Base-by-base conservation (phyloP, 1,140 invertebrate genomes). In the Aphelinus certus region DNA sequence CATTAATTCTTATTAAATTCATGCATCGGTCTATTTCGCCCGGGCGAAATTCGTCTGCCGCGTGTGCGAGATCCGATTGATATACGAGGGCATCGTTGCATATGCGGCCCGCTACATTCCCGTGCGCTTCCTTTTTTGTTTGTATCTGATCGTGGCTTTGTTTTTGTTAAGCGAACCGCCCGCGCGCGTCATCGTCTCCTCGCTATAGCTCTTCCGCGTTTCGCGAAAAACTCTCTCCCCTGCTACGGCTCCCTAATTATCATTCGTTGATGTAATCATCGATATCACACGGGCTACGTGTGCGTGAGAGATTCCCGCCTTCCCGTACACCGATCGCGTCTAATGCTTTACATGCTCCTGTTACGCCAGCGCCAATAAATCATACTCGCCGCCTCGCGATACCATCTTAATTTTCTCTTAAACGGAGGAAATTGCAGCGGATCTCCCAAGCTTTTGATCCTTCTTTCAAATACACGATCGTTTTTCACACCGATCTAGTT, bases 21-120 rank as follows among this genome's bases (percentile, higher is more conserved):
- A 86, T 86, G 81, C 83, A 79, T 84, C 81, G 78, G 73, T 77
- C 71, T 83, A 81, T 81, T 80, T 79, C 79, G 70, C 77, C 78
- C 78, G 74, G 73, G 77, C 79, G 77, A 75, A 71, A 70, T 68
- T 61, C 65, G 66, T 74, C 76, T 79, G 80, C 83, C 86, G 83
- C 83, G 86, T 87, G 86, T 85, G 84, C 85, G 86, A 86, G 85
- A 81, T 76, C 66, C 83, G 81, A 87, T 87, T 85, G 87, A 87
- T 88, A 87, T 84, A 26, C 26, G 83, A 87, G 87, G 85, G 85
- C 86, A 87, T 84, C 84, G 85, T 79, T 86, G 85, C 85, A 84
- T 86, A 82, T 80, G 57, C 47, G 51, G 57, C 51, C 84, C 81
- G 82, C 78, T 53, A 4, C 74, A 51, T 77, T 77, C 78, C 77